These are phyloP conservation scores for Furnarius figulus DNA, from an alignment of 2,113 vertebrate genomes.

Conservation along the genomic window DNA sequence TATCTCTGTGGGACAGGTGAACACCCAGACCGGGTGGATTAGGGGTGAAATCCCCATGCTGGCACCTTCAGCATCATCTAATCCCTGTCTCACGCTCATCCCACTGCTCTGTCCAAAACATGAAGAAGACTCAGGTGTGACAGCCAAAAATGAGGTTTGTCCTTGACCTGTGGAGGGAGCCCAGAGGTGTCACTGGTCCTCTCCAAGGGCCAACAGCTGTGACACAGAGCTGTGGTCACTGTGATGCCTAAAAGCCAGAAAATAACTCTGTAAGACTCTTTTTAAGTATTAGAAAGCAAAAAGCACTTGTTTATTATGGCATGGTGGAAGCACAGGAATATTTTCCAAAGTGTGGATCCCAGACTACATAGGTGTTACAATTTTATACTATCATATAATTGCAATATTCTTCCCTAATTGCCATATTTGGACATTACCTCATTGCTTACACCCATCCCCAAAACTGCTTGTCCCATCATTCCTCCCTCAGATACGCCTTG, in stretches of 20 bases:
- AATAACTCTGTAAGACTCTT: not conserved
- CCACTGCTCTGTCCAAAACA: not conserved
- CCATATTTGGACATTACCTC: not conserved
- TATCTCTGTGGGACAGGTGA: not conserved
- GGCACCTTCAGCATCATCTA: not conserved
- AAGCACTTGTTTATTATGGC: not conserved
- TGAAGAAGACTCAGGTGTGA: not conserved
- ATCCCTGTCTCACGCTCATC: not conserved
- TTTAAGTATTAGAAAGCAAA: not conserved
- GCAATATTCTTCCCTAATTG: not conserved
- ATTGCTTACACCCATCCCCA: not conserved
- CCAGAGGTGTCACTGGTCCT: accelerated
- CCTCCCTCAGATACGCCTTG: not conserved
- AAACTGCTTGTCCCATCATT: not conserved
- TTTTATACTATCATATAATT: not conserved
- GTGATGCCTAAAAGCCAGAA: not conserved
- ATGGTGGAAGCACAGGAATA: not conserved
- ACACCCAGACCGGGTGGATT: not conserved
- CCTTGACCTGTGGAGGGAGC: not conserved
- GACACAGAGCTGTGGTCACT: not conserved
- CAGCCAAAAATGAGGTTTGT: not conserved
- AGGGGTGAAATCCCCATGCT: not conserved
- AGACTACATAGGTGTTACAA: not conserved
- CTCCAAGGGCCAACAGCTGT: not conserved
- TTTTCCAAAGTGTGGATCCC: not conserved